Conservation (phyloP, 2,113 vertebrate genomes). For the Dasyprocta punctata region DNA sequence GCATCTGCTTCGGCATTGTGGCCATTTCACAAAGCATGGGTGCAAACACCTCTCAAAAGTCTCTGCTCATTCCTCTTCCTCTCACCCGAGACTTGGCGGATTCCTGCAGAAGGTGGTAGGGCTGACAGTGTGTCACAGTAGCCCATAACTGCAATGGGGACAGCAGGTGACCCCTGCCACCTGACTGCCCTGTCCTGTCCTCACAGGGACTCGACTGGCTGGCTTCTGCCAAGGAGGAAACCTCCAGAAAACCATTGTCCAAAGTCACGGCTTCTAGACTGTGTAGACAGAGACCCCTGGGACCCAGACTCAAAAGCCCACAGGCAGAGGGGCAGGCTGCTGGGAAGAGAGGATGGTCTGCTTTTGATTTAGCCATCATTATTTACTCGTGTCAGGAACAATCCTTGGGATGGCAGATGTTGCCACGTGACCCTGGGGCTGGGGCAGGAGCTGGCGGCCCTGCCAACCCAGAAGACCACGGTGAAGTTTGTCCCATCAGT, state of each 20-base stretch:
- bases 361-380: constrained; percentile 63
- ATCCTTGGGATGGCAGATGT: constrained; percentile 7
- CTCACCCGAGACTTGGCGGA: fast-evolving
- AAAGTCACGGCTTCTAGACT: background rate
- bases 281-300: background rate
- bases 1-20: background rate
- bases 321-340: background rate
- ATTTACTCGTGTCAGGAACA: background rate
- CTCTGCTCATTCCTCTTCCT: background rate
- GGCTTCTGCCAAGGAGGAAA: background rate
- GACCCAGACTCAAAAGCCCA: fast-evolving
- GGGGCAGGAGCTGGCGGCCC: background rate
- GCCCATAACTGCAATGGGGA: fast-evolving
- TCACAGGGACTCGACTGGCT: background rate
- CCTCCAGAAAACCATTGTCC: background rate
- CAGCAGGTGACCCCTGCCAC: too few relatives aligned
- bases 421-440: background rate
- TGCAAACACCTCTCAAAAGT: background rate
- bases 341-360: background rate
- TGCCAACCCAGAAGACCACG: background rate
- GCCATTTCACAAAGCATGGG: background rate
- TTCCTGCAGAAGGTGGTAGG: background rate
- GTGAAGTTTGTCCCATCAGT: fast-evolving
- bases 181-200: background rate
- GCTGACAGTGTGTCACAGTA: background rate